A percentile compares a stretch with the other conserved stretches of the same genome.
Conservation (phyloP, 2,888 invertebrate species). For the Anoncus sp. region DNA sequence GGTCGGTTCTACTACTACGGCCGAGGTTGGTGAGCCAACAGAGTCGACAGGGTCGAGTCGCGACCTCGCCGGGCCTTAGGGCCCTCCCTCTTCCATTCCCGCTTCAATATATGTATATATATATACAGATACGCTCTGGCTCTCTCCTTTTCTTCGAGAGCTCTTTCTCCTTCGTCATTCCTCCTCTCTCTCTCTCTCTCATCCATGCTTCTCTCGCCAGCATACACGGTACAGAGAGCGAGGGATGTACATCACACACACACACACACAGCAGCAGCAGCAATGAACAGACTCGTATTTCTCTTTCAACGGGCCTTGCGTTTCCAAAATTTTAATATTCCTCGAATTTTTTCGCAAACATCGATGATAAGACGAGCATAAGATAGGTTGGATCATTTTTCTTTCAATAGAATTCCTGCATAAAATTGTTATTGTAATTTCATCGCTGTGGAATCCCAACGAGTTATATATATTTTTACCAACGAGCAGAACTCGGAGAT, state of each 20-base stretch:
- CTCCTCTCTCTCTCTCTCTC: constrained; percentile 60
- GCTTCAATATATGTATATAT: constrained; percentile 19
- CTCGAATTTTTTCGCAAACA: neutral
- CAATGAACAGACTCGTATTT: constrained; percentile 63
- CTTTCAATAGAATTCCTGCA: no score
- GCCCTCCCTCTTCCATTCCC: constrained; percentile 65
- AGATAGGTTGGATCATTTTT: no score
- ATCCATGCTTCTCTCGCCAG: constrained; percentile 36
- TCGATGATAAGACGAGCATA: neutral
- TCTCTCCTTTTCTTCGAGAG: constrained; percentile 33
- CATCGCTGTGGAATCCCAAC: no score
- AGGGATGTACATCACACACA: no score
- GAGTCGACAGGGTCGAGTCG: constrained; percentile 80
- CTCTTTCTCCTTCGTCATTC: neutral
- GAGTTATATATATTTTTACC: no score
- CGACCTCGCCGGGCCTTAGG: constrained; percentile 80
- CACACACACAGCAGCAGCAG: constrained; percentile 39
- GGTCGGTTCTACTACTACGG: constrained; percentile 82
- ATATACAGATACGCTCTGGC: constrained; percentile 3
- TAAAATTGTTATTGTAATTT: no score
- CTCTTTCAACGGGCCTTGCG: constrained; percentile 49
- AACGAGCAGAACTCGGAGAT: no score
- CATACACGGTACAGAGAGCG: constrained; percentile 4
- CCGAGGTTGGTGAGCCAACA: constrained; percentile 76
- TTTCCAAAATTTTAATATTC: neutral